A percentile compares a stretch with the other conserved stretches of the same genome.
These are phyloP conservation scores for Thalassaphorura encarpata DNA, from an alignment of 1,140 invertebrate species.

Conservation along the genomic window DNA sequence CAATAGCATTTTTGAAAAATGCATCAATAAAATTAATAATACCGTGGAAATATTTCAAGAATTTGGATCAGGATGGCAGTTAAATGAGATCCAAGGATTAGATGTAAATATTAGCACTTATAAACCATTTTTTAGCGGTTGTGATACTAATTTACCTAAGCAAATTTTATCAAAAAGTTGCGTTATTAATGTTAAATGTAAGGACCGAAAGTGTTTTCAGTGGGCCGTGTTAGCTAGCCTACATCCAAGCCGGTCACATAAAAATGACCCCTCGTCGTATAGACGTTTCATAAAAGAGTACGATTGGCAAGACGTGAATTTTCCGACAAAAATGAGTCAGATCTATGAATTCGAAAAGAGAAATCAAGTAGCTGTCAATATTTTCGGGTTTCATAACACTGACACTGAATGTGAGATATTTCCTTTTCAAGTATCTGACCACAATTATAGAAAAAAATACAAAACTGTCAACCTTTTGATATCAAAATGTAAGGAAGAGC, in stretches of 20 bases:
- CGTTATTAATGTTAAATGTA: not conserved
- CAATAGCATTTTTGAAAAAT: not conserved
- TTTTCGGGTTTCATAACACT: too few relatives aligned
- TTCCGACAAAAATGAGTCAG: not conserved
- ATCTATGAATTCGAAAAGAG: not conserved
- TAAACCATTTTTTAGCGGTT: not conserved
- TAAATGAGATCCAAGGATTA: not conserved
- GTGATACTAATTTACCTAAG: not conserved
- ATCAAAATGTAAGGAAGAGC: too few relatives aligned
- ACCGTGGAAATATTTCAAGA: not conserved
- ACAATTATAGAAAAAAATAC: too few relatives aligned
- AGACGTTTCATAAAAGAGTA: not conserved
- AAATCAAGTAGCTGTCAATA: too few relatives aligned
- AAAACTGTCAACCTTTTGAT: too few relatives aligned
- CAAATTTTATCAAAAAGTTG: not conserved
- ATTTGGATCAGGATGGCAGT: slow-evolving; percentile 4
- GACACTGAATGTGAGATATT: too few relatives aligned
- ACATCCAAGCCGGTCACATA: not conserved
- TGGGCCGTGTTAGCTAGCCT: not conserved
- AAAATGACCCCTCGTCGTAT: too few relatives aligned
- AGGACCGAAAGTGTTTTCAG: not conserved
- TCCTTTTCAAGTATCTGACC: too few relatives aligned
- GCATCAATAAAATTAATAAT: not conserved
- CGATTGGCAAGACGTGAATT: not conserved
- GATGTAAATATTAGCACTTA: not conserved